Percentiles rank a stretch among this genome's conserved stretches.
These are phyloP conservation scores for Oxygymnocypris stewartii DNA, from an alignment of 2,113 vertebrate genomes.

Conservation along the genomic window DNA sequence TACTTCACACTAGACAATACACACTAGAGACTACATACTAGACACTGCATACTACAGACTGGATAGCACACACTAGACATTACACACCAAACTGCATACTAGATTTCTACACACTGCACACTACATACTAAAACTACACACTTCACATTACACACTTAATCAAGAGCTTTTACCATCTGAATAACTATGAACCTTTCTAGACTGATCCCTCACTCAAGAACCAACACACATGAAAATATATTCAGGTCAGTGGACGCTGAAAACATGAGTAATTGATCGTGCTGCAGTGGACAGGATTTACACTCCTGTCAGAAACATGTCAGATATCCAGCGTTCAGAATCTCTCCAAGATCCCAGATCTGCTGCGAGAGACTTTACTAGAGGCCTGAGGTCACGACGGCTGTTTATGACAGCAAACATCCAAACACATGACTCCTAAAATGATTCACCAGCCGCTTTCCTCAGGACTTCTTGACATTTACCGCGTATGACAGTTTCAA, in stretches of 20 bases:
- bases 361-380: background rate
- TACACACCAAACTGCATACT: background rate
- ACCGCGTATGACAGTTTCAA: background rate
- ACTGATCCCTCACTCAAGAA: background rate
- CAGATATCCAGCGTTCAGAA: background rate
- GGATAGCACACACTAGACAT: background rate
- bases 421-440: background rate
- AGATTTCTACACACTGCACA: background rate
- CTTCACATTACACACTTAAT: background rate
- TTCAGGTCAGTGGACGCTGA: background rate
- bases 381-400: background rate
- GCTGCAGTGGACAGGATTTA: background rate
- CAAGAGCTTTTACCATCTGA: too few species aligned
- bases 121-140: background rate
- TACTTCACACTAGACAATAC: background rate
- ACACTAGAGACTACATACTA: background rate
- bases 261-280: background rate
- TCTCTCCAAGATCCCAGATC: background rate
- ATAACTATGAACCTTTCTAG: too few species aligned
- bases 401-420: conserved; percentile 13
- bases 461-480: background rate
- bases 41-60: background rate
- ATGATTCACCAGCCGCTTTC: background rate
- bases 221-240: background rate
- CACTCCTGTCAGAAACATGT: background rate